Evolutionary conservation across 2,113 vertebrate species (phyloP).

Genomic region (Colinus virginianus): DNA sequence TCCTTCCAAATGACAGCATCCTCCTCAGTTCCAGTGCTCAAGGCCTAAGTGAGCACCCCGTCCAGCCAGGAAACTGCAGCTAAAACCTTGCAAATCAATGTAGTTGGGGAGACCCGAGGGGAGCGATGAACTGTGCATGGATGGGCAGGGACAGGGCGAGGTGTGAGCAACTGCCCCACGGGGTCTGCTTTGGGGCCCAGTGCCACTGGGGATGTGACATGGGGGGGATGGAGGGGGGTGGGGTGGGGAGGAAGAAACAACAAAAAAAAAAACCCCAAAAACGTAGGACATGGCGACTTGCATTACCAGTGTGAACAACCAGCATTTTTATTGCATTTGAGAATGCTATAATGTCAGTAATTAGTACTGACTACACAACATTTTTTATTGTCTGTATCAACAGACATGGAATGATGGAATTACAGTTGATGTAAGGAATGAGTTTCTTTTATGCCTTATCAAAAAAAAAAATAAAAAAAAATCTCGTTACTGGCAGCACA

Average conservation of each 20-base stretch:
- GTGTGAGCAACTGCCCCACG: not conserved
- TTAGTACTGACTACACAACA: constrained; percentile 93
- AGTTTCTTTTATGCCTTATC: constrained; percentile 89
- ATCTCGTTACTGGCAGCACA: constrained; percentile 83
- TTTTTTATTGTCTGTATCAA: constrained; percentile 92
- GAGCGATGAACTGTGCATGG: rapidly evolving
- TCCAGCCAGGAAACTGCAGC: not conserved
- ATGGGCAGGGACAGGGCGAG: not conserved
- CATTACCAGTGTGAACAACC: constrained; percentile 91
- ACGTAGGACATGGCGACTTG: constrained; percentile 79
- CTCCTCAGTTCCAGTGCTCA: not conserved
- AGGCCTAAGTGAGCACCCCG: not conserved
- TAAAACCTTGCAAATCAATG: not conserved
- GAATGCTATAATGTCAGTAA: constrained; percentile 93
- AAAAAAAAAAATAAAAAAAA: constrained; percentile 75
- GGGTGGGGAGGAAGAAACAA: not conserved
- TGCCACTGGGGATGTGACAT: not conserved
- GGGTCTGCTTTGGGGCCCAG: not conserved
- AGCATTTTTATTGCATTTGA: constrained; percentile 99
- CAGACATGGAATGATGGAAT: constrained; percentile 95
- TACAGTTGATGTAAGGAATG: constrained; percentile 94
- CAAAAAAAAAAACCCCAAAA: constrained; percentile 14
- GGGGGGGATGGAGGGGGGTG: not conserved
- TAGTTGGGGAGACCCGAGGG: not conserved
- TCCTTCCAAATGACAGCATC: rapidly evolving